These are phyloP conservation scores for Parelbella ahira DNA, from an alignment of 2,888 invertebrate species.

Conservation along the genomic window DNA sequence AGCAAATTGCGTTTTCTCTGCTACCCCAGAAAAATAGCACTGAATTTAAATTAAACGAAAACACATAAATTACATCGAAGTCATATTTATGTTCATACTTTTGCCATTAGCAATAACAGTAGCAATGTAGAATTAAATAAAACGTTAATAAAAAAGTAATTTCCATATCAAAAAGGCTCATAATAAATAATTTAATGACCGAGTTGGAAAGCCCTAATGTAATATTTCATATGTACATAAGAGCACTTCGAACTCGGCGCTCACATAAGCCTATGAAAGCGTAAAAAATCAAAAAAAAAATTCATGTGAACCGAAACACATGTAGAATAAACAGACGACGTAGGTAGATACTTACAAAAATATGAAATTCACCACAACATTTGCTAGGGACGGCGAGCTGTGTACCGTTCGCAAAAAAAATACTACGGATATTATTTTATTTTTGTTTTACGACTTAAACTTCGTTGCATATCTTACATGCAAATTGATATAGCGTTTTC, in stretches of 20 bases:
- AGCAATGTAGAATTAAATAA: background rate
- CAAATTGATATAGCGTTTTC: too few relatives aligned
- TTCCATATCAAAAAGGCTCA: slow-evolving; percentile 13
- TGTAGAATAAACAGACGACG: slow-evolving; percentile 78
- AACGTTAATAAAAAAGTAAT: slow-evolving; percentile 9
- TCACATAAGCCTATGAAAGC: slow-evolving; percentile 75
- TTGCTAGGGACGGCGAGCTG: slow-evolving; percentile 66
- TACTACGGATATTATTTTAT: background rate
- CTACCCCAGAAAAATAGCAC: too few relatives aligned
- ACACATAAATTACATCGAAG: too few relatives aligned
- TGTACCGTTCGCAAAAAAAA: slow-evolving; percentile 48
- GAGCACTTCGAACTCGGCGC: slow-evolving; percentile 61
- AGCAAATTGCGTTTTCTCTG: too few relatives aligned
- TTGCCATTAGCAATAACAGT: too few relatives aligned
- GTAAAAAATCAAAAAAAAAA: slow-evolving; percentile 77
- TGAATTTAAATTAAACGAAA: too few relatives aligned
- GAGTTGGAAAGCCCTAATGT: slow-evolving; percentile 59
- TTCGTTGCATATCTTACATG: too few relatives aligned
- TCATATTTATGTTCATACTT: too few relatives aligned
- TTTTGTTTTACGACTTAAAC: too few relatives aligned
- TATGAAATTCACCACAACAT: slow-evolving; percentile 81
- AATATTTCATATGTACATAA: slow-evolving; percentile 64
- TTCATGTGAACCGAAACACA: slow-evolving; percentile 79
- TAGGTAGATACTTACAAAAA: slow-evolving; percentile 81
- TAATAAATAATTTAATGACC: slow-evolving; percentile 43